Conservation (phyloP, 2,888 invertebrate species). For the Drosophila mercatorum region DNA sequence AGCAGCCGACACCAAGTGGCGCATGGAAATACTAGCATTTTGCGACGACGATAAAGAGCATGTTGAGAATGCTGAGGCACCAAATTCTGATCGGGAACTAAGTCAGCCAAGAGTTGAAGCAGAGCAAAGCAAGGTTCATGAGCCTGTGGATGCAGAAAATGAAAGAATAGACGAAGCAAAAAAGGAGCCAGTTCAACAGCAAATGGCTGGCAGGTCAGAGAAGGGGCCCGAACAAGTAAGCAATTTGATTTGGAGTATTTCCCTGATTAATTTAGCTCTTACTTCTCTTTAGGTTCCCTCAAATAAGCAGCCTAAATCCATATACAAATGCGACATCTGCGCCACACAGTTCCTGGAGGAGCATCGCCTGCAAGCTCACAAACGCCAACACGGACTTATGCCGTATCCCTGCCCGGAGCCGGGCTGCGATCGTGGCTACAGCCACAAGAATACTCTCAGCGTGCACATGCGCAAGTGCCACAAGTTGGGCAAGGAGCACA, state of each 20-base stretch:
- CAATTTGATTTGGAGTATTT: background rate
- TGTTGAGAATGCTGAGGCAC: too few species aligned
- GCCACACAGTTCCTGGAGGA: slow-evolving; percentile 45
- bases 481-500: slow-evolving; percentile 55
- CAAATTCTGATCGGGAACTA: background rate
- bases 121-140: background rate
- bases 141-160: background rate
- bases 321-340: slow-evolving; percentile 48
- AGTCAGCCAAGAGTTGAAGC: background rate
- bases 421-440: slow-evolving; percentile 47
- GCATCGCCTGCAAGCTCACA: slow-evolving; percentile 47
- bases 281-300: background rate
- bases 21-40: slow-evolving; percentile 54
- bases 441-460: slow-evolving; percentile 49
- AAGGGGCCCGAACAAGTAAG: slow-evolving; percentile 10
- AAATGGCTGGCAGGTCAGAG: background rate
- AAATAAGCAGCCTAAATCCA: slow-evolving; percentile 7
- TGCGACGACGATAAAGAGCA: slow-evolving; percentile 7
- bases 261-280: background rate
- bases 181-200: background rate
- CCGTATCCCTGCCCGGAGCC: slow-evolving; percentile 51
- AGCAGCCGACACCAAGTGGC: slow-evolving; percentile 54
- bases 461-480: slow-evolving; percentile 57
- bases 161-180: background rate
- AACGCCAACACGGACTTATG: slow-evolving; percentile 44